These are phyloP conservation scores for Conger conger DNA, from an alignment of 2,113 vertebrate genomes.

Conservation along the genomic window DNA sequence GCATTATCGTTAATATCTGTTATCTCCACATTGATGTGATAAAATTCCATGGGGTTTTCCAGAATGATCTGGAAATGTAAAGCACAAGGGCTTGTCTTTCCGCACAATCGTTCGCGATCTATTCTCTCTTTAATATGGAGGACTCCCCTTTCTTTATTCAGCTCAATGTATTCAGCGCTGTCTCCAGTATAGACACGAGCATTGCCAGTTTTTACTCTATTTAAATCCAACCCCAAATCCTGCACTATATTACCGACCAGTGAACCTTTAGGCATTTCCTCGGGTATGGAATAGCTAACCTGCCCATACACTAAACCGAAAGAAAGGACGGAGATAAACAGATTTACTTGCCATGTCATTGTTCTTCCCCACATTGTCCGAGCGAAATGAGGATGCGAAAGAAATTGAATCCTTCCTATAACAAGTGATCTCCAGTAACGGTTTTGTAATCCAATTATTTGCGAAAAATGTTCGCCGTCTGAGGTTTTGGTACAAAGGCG, in stretches of 20 bases:
- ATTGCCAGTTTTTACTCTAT: conserved; percentile 61
- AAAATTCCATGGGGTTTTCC: conserved; percentile 72
- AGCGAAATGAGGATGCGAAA: not conserved
- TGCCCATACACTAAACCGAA: conserved; percentile 39
- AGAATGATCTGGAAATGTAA: conserved; percentile 68
- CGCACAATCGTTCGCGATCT: conserved; percentile 67
- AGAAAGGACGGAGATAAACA: conserved; percentile 35
- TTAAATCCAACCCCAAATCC: conserved; percentile 71
- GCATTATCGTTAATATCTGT: conserved; percentile 69
- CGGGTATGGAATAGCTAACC: conserved; percentile 72
- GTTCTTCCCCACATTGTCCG: not conserved
- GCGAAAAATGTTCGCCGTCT: not conserved
- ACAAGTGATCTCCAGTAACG: not conserved
- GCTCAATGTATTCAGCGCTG: conserved; percentile 73
- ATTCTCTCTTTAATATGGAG: conserved; percentile 66
- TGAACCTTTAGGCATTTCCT: conserved; percentile 71
- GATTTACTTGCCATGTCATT: conserved; percentile 19
- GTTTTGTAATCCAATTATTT: not conserved
- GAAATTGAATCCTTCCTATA: not conserved
- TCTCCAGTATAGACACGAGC: conserved; percentile 74
- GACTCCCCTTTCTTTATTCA: conserved; percentile 67
- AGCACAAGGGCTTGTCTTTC: conserved; percentile 62
- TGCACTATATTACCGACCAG: conserved; percentile 70
- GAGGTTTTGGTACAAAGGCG: not conserved
- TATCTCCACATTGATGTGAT: conserved; percentile 65